Conservation (phyloP, 2,888 invertebrate genomes). For the Campoplex capitator region DNA sequence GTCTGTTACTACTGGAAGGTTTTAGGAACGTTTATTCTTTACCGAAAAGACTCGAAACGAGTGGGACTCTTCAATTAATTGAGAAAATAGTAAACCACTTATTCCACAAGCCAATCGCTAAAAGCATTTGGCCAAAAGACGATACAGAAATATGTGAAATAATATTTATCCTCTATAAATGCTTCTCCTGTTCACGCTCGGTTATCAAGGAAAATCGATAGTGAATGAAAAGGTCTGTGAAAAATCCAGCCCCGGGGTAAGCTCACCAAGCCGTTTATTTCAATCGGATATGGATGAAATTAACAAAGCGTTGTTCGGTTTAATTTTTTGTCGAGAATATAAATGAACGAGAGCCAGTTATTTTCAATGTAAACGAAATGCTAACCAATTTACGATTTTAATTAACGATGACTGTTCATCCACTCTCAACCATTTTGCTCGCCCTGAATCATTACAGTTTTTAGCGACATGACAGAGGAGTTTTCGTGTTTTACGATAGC, state of each 20-base stretch:
- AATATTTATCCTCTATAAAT: constrained; percentile 1
- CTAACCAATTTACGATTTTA: neutral
- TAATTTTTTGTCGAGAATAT: neutral
- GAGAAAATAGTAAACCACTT: neutral
- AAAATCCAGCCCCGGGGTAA: neutral
- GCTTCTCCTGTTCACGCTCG: neutral
- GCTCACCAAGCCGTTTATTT: neutral
- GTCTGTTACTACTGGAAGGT: neutral
- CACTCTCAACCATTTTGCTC: neutral
- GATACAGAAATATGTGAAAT: neutral
- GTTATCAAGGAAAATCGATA: too few relatives aligned
- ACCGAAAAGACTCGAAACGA: neutral
- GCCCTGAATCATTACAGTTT: neutral
- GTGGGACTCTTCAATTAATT: neutral
- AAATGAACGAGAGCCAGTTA: constrained; percentile 4
- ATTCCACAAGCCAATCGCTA: neutral
- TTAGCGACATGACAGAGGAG: neutral
- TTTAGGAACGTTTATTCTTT: too few relatives aligned
- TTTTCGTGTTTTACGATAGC: neutral
- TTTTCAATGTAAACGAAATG: neutral
- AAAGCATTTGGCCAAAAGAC: neutral
- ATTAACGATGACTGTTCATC: neutral
- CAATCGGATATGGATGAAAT: neutral
- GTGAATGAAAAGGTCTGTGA: neutral
- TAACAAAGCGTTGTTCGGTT: neutral